Base-by-base conservation (phyloP, 2,888 invertebrate species). In the Hartigia nigra region DNA sequence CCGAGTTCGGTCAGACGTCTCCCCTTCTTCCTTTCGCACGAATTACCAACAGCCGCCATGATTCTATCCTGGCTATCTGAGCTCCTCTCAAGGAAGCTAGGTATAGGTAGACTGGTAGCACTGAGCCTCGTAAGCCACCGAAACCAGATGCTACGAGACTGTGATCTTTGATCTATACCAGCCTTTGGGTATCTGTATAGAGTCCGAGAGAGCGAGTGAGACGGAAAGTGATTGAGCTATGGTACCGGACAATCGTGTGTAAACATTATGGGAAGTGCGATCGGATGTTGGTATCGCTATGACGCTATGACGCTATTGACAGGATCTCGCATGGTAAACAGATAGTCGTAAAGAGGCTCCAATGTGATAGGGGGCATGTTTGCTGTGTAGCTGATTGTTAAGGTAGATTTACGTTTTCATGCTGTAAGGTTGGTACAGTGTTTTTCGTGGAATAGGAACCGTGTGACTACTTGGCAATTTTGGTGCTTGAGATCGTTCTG, bases 261-360 rank as follows among this genome's bases (percentile, higher is more conserved):
- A 55, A 55, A 55, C 55, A 55, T 55, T 55, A 55, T 55, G 55
- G 55, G 55, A 55, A 55, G 55, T 55, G 55, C 23, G 55, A 55
- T 55, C 55, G 72, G 31, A 72, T 32, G 31, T 72, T 72, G 72
- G 31, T 72, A 72, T 79, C 76, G 76, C 74, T 69, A 69, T 74
- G 39, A 69, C 76, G 76, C 74, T 69, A 69, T 74, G 39, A 69
- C 74, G 55, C 72, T 79, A 79, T 79, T 76, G 76, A 79, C 79
- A 79, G 76, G 76, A 55, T 76, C 32, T 31, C 69, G 70, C 31
- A 75, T 74, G 31, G 77, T 74, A 77, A 79, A 77, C 77, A 79
- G 79, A 79, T 79, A 79, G 70, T 70, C 75, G 70, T 77, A 72
- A 79, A 79, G 79, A 79, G 79, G 79, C 35, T 70, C 37, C 69